Percentiles rank a stretch among this genome's conserved stretches.
These are phyloP conservation scores for Polypterus senegalus DNA, from an alignment of 2,113 vertebrate genomes.

Conservation along the genomic window DNA sequence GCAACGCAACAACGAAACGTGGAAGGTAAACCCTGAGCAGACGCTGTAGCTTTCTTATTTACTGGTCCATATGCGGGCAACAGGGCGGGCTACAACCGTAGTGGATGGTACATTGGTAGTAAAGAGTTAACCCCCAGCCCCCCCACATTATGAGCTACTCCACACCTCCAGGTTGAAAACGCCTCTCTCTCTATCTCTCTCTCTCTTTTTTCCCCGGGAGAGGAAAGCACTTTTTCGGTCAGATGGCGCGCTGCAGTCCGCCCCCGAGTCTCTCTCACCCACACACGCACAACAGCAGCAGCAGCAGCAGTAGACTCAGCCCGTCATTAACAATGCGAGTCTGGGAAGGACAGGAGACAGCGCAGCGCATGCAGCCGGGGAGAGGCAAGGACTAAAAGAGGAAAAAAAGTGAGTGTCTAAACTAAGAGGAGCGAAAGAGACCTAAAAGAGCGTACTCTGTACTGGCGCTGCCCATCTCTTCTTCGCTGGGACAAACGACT, in stretches of 20 bases:
- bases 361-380: slow-evolving; percentile 24
- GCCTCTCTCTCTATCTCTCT: slow-evolving; percentile 25
- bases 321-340: slow-evolving; percentile 56
- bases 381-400: not conserved
- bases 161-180: slow-evolving; percentile 41
- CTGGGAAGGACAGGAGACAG: slow-evolving; percentile 52
- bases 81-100: too few relatives aligned
- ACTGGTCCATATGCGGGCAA: too few relatives aligned
- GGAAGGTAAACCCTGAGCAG: too few relatives aligned
- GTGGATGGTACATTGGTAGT: too few relatives aligned
- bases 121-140: slow-evolving; percentile 5
- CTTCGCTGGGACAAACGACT: too few relatives aligned
- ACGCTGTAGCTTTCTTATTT: too few relatives aligned
- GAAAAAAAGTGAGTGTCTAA: not conserved
- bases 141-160: slow-evolving; percentile 35
- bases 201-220: slow-evolving; percentile 42
- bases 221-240: slow-evolving; percentile 69
- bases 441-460: too few relatives aligned
- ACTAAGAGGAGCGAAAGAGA: not conserved
- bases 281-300: slow-evolving; percentile 46
- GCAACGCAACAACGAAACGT: too few relatives aligned
- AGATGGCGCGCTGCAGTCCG: slow-evolving; percentile 66
- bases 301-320: slow-evolving; percentile 15
- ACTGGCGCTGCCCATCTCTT: too few relatives aligned
- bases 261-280: slow-evolving; percentile 65